Evolutionary conservation across 2,113 vertebrate species (phyloP), one percentile per base, ranked within the genome.

Genomic region (Syngnathoides biaculeatus): DNA sequence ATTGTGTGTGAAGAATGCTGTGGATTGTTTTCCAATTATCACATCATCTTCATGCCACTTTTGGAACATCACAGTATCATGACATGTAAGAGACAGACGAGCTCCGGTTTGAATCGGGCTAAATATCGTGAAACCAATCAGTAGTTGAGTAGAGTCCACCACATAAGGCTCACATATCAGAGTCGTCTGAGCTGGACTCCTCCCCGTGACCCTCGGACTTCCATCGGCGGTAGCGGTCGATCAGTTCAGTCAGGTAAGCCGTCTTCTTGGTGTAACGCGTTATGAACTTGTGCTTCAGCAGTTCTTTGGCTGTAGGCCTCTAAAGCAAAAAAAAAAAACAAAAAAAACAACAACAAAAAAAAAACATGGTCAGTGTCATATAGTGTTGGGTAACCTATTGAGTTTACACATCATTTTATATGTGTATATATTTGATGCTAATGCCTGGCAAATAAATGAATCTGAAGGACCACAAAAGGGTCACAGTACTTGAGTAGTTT

Each of bases 191-290:
- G 80, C 96, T 98, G 63, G 96, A 99, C 71, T 98, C 95, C 17
- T 98, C 96, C 1, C 95, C 95, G 0, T 98, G 96, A 0, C 97
- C 96, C 87, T 98, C 96, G 0, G 96, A 95, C 80, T 95, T 98
- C 97, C 97, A 99, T 88, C 95, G 96, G 67, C 95, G 94, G 85
- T 96, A 98, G 0, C 96, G 93, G 74, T 99, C 97, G 0, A 98
- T 5, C 71, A 99, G 94, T 84, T 99, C 97, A 9, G 94, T 94
- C 8, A 99, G 92, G 85, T 97, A 98, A 26, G 95, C 94, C 3
- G 96, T 98, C 92, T 99, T 99, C 93, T 96, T 98, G 79, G 97
- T 98, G 89, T 98, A 96, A 63, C 97, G 96, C 0, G 95, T 95
- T 86, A 99, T 97, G 90, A 98, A 99, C 87, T 96, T 97, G 92